Base-by-base conservation (phyloP, 2,113 vertebrate genomes). In the Gobio gobio region DNA sequence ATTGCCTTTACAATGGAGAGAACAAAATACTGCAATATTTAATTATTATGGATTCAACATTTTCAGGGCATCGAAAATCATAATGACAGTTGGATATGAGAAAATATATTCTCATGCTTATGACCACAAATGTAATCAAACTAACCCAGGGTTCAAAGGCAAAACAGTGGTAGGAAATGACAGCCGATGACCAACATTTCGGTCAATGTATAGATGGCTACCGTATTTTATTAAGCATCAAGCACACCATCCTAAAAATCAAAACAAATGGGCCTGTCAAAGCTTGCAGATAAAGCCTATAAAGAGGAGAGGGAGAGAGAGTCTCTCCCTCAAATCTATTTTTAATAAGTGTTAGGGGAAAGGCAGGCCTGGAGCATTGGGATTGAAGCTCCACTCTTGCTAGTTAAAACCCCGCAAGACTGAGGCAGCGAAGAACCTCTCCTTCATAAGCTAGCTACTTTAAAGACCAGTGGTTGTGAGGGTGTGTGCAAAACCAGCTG, bases 241-340 rank as follows among this genome's bases (percentile, higher is more conserved):
- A 93, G 89, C 89, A 86, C 89, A 93, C 90, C 91, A 85, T 92
- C 86, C 79, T 79, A 83, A 85, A 92, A 93, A 94, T 94, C 89
- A 92, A 92, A 94, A 94, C 90, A 93, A 94, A 94, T 94, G 92
- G 85, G 88, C 86, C 89, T 93, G 91, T 92, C 92, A 92, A 79
- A 85, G 87, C 70, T 80, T 89, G 68, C 68, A 88, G 84, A 43
- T 63, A 76, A 87, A 87, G 29, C 77, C 29, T 26, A 81, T 82
- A 76, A 77, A 79, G 87, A 86, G 86, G 20, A 84, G 54, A 83
- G 81, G 84, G 77, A 84, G 76, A 85, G 29, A 59, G 68, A 59
- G 33, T 70, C 24, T 66, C 51, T 54, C 51, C 78, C 83, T 89
- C 59, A 89, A 89, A 91, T 90, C 88, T 87, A 90, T 91, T 89